phyloP scores from a whole-genome alignment of 2,797 vertebrate genomes.

The Vespertilio murinus region DNA sequence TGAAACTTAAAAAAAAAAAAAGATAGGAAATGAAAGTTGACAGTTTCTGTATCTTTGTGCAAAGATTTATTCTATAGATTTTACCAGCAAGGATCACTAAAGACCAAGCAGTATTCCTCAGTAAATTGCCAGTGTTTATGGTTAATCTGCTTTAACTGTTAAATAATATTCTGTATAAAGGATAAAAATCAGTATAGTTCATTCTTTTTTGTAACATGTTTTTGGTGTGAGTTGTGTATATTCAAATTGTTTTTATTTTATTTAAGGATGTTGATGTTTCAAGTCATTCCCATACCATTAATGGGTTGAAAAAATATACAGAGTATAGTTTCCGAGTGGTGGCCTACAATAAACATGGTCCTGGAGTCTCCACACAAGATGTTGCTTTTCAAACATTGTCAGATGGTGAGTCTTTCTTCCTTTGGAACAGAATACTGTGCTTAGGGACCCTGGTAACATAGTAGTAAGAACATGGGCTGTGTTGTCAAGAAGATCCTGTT shows the following conservation, averaged over 20 bases:
- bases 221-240: background rate
- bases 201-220: conserved; percentile 4
- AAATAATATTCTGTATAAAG: conserved; percentile 35
- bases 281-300: conserved; percentile 89
- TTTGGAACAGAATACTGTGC: background rate
- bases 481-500: background rate
- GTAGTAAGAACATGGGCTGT: background rate
- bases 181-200: background rate
- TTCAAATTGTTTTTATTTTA: conserved; percentile 62
- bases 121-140: background rate
- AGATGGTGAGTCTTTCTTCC: conserved; percentile 89
- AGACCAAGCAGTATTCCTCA: conserved; percentile 7
- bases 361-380: conserved; percentile 96
- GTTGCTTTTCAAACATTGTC: conserved; percentile 90
- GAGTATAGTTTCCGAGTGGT: conserved; percentile 97
- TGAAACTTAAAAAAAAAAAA: background rate
- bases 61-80: background rate
- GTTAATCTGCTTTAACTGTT: conserved; percentile 36
- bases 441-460: background rate
- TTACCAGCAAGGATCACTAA: conserved; percentile 21
- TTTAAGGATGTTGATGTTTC: conserved; percentile 92
- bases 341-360: conserved; percentile 96
- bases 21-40: background rate
- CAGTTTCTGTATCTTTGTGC: conserved; percentile 21
- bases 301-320: conserved; percentile 93